These are phyloP conservation scores for Eupithecia pulchellata DNA, from an alignment of 2,888 invertebrate genomes.

Conservation along the genomic window DNA sequence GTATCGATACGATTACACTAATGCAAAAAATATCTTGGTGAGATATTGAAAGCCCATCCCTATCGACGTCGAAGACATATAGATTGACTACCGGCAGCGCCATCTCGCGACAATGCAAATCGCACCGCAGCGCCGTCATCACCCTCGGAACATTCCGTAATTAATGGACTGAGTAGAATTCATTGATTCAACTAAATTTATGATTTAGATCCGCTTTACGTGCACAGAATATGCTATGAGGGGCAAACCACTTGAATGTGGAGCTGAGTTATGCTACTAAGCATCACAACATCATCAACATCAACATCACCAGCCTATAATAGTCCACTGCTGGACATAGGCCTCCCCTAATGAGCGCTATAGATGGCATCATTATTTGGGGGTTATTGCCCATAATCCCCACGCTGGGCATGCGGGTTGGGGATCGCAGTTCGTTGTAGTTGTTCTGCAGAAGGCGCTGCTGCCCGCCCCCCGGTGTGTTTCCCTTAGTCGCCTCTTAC, in stretches of 20 bases:
- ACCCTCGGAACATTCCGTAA: slow-evolving; percentile 33
- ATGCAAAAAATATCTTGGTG: background rate
- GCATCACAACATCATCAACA: too few species aligned
- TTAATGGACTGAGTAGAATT: slow-evolving; percentile 31
- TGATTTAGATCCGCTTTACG: slow-evolving; percentile 16
- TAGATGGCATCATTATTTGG: too few species aligned
- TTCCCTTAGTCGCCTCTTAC: too few species aligned
- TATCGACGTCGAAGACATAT: slow-evolving; percentile 28
- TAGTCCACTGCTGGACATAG: too few species aligned
- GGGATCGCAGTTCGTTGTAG: too few species aligned
- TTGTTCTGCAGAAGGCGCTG: too few species aligned
- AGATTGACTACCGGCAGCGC: slow-evolving; percentile 29
- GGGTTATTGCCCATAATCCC: too few species aligned
- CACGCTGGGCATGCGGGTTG: too few species aligned
- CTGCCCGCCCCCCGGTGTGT: too few species aligned
- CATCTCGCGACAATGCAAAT: slow-evolving; percentile 72
- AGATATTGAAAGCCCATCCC: slow-evolving; percentile 20
- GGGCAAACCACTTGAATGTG: background rate
- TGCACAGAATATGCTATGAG: slow-evolving; percentile 9
- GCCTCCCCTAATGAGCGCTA: too few species aligned
- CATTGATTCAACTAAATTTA: slow-evolving; percentile 17
- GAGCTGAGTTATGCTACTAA: background rate
- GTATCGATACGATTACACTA: too few species aligned
- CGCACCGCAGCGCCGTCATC: slow-evolving; percentile 41
- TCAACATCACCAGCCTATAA: too few species aligned